Base-by-base conservation (phyloP, 2,113 vertebrate genomes). In the Eulacestoma nigropectus region DNA sequence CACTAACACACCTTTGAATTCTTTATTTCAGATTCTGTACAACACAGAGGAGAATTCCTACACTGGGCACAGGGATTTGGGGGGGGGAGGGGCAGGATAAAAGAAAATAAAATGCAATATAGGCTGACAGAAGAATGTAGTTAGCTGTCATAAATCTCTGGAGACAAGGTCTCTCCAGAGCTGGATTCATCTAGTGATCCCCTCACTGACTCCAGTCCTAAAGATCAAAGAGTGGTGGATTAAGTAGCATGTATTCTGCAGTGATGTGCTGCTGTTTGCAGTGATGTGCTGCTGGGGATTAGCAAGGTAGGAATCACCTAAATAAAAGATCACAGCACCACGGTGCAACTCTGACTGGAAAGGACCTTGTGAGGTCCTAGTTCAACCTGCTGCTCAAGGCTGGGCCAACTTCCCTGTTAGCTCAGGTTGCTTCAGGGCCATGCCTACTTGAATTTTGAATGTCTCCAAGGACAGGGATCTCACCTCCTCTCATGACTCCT, bases 21-120 rank as follows among this genome's bases (percentile, higher is more conserved):
- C 87, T 88, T 83, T 88, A 77, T 80, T 95, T 96, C 65, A 56
- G 68, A 84, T 92, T 86, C 85, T 80, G 53, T 75, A 44, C 69
- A 81, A 55, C 35, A 52, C 30, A 67, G 64, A 63, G 9, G 44
- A 88, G 87, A 86, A 88, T 50, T 95, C 72, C 69, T 90, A 46
- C 26, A 7, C 21, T 56, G 73, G 86, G 72, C n/a, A 59, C 32
- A 83, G 83, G 67, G 86, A 95, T 77, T 87, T 81, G 41, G 16
- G 2, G 10, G 32, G 9, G 8, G 8, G 16, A 39, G n/a, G n/a
- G n/a, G n/a, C 23, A 80, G 69, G 80, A 97, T 93, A 81, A 92
- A 95, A 97, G 90, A 86, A 90, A 90, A 92, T 62, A 77, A 92
- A 93, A 81, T 84, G 64, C 37, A 33, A 29, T 39, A 59, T 78